A percentile compares a stretch with the other conserved stretches of the same genome.
Conservation (phyloP, 2,888 invertebrate genomes). For the Coelinius sp. region DNA sequence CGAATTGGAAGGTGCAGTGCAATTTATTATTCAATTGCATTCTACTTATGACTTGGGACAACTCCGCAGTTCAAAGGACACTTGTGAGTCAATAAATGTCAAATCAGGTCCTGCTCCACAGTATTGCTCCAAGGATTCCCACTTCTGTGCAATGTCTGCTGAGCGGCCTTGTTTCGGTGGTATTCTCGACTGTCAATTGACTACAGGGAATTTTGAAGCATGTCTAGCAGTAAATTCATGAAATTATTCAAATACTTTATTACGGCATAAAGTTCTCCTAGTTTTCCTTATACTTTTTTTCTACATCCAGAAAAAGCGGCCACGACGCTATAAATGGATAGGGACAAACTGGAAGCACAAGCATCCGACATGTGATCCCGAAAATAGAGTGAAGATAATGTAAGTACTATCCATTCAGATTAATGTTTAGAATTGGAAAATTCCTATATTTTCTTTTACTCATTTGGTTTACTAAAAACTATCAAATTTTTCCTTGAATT, state of each 20-base stretch:
- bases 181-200: neutral
- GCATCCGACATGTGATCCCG: neutral
- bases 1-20: neutral
- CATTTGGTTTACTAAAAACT: no score
- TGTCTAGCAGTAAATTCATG: neutral
- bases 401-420: neutral
- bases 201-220: neutral
- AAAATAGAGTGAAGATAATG: neutral
- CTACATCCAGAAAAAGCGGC: neutral
- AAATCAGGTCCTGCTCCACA: neutral
- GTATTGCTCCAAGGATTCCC: no score
- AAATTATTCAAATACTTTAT: no score
- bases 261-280: neutral
- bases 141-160: neutral
- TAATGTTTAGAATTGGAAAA: neutral
- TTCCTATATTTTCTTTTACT: neutral
- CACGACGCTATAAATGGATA: neutral
- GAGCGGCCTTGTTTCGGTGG: neutral
- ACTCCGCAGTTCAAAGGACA: neutral
- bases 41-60: neutral
- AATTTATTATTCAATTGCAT: neutral
- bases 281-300: neutral
- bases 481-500: no score
- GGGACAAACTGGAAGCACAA: neutral
- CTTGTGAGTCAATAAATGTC: neutral